Evolutionary conservation across 92 coral and sea anemone genomes (phyloP).

Genomic region (Porites lobata): DNA sequence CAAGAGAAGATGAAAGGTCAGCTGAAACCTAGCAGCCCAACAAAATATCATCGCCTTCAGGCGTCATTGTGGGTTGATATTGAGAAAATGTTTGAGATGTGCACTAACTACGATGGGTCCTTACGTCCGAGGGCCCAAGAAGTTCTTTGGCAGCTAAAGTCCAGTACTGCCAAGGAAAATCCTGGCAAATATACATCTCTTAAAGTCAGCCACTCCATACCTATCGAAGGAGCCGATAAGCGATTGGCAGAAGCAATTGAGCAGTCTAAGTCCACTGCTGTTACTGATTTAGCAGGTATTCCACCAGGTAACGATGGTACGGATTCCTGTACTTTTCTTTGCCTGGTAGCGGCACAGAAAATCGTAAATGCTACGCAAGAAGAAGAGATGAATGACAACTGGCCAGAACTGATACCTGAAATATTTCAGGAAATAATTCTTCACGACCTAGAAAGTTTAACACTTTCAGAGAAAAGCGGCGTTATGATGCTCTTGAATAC

Average conservation of each 20-base stretch:
- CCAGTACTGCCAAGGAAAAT: neutral
- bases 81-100: neutral
- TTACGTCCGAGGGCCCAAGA: neutral
- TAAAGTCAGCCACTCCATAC: neutral
- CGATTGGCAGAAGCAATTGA: constrained; percentile 6
- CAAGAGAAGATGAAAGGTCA: neutral
- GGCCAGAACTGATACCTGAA: neutral
- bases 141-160: neutral
- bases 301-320: constrained; percentile 32
- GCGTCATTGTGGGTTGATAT: neutral
- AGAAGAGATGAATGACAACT: neutral
- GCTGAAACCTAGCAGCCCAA: neutral
- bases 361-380: neutral
- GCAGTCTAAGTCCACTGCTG: neutral
- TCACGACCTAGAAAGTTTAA: neutral
- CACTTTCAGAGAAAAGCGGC: neutral
- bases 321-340: constrained; percentile 7
- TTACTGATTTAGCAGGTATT: neutral
- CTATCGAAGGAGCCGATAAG: neutral
- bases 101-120: neutral
- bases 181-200: neutral
- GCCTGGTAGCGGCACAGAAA: neutral
- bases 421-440: neutral
- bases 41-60: neutral
- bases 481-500: neutral